Evolutionary conservation across 2,888 invertebrate genomes (phyloP).

Genomic region (Atherix ibis): DNA sequence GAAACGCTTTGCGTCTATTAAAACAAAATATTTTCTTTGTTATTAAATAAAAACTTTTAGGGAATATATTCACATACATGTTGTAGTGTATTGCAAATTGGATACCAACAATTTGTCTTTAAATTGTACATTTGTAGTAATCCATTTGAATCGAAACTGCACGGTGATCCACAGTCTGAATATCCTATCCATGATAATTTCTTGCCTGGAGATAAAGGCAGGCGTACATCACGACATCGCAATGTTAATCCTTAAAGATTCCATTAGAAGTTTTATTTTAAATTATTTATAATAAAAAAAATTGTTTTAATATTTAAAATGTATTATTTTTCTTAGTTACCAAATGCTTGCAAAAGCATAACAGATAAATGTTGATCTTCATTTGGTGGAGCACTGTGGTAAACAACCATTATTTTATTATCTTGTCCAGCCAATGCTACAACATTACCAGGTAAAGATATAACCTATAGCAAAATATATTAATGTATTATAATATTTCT

Average conservation of each 20-base stretch:
- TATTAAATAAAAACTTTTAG: conserved; percentile 1
- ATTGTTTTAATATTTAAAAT: not conserved
- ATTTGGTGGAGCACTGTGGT: conserved; percentile 42
- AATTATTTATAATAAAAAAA: not conserved
- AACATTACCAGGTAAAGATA: conserved; percentile 57
- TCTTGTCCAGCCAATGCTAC: conserved; percentile 49
- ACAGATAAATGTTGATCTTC: conserved; percentile 40
- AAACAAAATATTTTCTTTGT: conserved; percentile 2
- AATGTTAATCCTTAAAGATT: conserved; percentile 27
- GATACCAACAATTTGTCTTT: conserved; percentile 61
- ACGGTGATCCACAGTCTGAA: conserved; percentile 66
- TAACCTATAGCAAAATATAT: conserved; percentile 13
- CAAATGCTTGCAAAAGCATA: conserved; percentile 37
- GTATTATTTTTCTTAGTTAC: conserved; percentile 13
- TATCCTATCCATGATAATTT: conserved; percentile 64
- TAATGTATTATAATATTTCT: too few relatives aligned
- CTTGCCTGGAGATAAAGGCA: conserved; percentile 49
- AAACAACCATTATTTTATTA: conserved; percentile 46
- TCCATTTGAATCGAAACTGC: conserved; percentile 61
- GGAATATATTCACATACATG: conserved; percentile 39
- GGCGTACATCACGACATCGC: conserved; percentile 36
- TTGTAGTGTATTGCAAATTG: conserved; percentile 55
- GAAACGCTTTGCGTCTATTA: conserved; percentile 45
- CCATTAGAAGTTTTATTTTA: not conserved
- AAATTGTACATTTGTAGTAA: conserved; percentile 53